These are phyloP conservation scores for Oryctes rhinoceros DNA, from an alignment of 1,140 invertebrate genomes.

Conservation along the genomic window DNA sequence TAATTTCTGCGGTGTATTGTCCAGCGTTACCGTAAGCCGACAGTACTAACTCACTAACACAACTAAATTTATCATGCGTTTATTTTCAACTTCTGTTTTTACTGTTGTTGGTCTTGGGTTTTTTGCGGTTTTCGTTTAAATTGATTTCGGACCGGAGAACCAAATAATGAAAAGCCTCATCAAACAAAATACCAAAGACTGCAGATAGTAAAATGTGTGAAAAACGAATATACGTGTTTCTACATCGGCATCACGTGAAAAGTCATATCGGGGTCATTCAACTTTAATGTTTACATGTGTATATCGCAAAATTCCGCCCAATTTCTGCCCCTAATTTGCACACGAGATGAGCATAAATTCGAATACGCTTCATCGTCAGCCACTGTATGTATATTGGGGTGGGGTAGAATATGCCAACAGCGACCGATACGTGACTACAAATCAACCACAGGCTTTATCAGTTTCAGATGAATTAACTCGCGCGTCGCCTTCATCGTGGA, in stretches of 20 bases:
- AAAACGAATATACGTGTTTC: too few relatives aligned
- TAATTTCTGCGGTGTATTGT: neutral
- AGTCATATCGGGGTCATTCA: neutral
- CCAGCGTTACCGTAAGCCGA: neutral
- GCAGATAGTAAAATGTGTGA: too few relatives aligned
- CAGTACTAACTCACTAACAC: constrained; percentile 6
- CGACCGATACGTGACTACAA: constrained; percentile 17
- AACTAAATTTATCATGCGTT: neutral
- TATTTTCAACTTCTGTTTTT: constrained; percentile 27
- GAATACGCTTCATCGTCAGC: neutral
- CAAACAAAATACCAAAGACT: too few relatives aligned
- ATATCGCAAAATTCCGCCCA: neutral
- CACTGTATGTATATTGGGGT: neutral
- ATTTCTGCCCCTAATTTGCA: neutral
- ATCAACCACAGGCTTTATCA: constrained; percentile 17
- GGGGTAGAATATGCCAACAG: neutral
- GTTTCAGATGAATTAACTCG: constrained; percentile 21
- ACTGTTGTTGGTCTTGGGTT: neutral
- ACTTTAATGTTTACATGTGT: neutral
- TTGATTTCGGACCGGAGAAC: neutral
- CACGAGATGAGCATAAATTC: constrained; percentile 27
- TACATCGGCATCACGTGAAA: too few relatives aligned
- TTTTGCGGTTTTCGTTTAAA: constrained; percentile 15
- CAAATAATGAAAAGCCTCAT: too few relatives aligned
- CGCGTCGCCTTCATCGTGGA: neutral